Conservation (phyloP, 1,140 invertebrate species). For the Phocides pigmalion region DNA sequence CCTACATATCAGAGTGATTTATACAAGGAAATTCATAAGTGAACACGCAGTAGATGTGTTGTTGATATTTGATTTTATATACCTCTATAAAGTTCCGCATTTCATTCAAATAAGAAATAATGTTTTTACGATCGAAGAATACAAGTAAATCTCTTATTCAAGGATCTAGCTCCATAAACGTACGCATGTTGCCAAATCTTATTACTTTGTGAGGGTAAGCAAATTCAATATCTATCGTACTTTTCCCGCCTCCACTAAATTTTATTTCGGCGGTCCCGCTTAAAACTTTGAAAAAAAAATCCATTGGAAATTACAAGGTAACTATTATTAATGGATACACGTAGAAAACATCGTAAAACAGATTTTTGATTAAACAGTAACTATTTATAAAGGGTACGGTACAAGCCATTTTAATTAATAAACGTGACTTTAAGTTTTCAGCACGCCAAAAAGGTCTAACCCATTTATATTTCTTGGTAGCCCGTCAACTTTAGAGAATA, state of each 20-base stretch:
- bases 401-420: slow-evolving; percentile 11
- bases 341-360: neutral
- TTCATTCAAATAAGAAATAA: slow-evolving; percentile 15
- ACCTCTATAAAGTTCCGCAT: neutral
- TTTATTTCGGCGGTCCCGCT: neutral
- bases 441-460: neutral
- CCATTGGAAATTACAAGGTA: neutral
- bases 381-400: too few relatives aligned
- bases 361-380: too few relatives aligned
- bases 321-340: neutral
- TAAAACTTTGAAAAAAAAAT: neutral
- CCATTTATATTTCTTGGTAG: slow-evolving; percentile 3
- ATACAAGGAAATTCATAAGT: slow-evolving; percentile 20
- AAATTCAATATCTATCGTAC: slow-evolving; percentile 55
- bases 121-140: slow-evolving; percentile 39
- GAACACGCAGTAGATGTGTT: slow-evolving; percentile 8
- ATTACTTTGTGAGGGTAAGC: slow-evolving; percentile 57
- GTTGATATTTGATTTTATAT: slow-evolving; percentile 13
- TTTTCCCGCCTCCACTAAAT: slow-evolving; percentile 35
- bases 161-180: slow-evolving; percentile 50
- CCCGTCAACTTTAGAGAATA: neutral
- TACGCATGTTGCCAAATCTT: slow-evolving; percentile 56
- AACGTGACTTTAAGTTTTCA: slow-evolving; percentile 16
- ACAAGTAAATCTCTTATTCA: slow-evolving; percentile 50
- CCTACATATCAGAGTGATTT: slow-evolving; percentile 20